Conservation (phyloP, 2,888 invertebrate genomes). For the Drosophila demipolita region DNA sequence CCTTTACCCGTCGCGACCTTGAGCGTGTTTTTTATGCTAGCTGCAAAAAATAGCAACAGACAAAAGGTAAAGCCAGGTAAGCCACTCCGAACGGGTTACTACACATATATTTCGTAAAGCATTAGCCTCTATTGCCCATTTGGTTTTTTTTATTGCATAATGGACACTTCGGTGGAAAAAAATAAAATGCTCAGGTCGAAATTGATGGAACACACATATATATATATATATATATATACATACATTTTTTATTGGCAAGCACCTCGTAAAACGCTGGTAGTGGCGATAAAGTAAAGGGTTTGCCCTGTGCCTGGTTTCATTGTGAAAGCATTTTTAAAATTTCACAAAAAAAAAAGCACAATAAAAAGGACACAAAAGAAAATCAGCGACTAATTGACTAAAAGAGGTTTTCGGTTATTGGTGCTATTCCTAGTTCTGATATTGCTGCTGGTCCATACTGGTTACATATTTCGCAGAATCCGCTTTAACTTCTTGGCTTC, state of each 20-base stretch:
- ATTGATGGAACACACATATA: background rate
- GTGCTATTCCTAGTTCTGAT: conserved; percentile 10
- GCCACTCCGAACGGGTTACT: conserved; percentile 60
- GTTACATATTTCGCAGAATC: conserved; percentile 34
- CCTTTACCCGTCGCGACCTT: conserved; percentile 74
- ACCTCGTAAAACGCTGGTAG: conserved; percentile 28
- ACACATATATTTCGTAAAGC: conserved; percentile 24
- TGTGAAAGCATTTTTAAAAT: conserved; percentile 58
- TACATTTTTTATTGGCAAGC: conserved; percentile 25
- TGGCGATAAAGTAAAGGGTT: conserved; percentile 45
- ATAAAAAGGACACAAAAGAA: conserved; percentile 57
- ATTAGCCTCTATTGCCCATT: conserved; percentile 51
- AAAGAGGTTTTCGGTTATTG: conserved; percentile 66
- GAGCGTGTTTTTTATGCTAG: conserved; percentile 60
- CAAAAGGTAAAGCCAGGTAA: conserved; percentile 49
- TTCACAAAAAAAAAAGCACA: conserved; percentile 45
- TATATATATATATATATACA: background rate
- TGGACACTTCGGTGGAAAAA: conserved; percentile 68
- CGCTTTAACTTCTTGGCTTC: conserved; percentile 51
- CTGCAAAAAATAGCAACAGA: background rate
- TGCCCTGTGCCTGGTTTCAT: conserved; percentile 31
- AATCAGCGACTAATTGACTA: conserved; percentile 80
- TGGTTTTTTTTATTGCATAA: conserved; percentile 73
- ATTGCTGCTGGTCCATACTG: background rate
- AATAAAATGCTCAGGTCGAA: conserved; percentile 17